These are phyloP conservation scores for Rapana venosa DNA, from an alignment of 2,888 invertebrate genomes.

Conservation along the genomic window DNA sequence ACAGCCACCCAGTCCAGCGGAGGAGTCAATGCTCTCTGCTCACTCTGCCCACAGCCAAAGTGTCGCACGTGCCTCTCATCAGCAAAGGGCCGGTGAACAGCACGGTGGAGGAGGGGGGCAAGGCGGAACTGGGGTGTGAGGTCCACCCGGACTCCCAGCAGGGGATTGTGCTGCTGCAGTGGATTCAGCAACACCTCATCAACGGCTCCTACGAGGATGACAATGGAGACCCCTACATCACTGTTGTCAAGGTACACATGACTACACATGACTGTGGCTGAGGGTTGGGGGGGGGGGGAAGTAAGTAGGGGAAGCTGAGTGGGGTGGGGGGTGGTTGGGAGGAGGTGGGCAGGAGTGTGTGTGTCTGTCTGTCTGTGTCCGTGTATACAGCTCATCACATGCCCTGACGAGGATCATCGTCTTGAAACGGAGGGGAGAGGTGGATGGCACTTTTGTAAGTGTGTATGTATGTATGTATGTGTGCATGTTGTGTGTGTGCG, in stretches of 20 bases:
- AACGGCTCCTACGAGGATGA: constrained; percentile 45
- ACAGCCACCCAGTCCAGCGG: too few relatives aligned
- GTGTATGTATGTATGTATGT: not conserved
- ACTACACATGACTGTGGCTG: too few relatives aligned
- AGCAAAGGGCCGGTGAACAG: constrained; percentile 36
- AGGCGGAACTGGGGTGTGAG: constrained; percentile 34
- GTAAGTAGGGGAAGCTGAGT: not conserved
- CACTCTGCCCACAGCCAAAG: constrained; percentile 9
- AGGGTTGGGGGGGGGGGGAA: not conserved
- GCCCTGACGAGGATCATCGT: too few relatives aligned
- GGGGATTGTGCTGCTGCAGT: constrained; percentile 15
- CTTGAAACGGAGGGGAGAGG: too few relatives aligned
- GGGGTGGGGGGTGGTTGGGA: not conserved
- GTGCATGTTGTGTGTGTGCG: not conserved
- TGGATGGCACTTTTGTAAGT: too few relatives aligned
- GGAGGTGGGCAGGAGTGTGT: not conserved
- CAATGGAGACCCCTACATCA: constrained; percentile 38
- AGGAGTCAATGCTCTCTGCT: too few relatives aligned
- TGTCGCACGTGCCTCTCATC: constrained; percentile 41
- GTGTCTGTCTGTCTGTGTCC: too few relatives aligned
- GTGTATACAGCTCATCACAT: too few relatives aligned
- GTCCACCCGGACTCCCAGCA: not conserved
- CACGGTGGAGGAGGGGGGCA: constrained; percentile 43
- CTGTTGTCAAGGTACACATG: constrained; percentile 37
- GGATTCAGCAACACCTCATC: constrained; percentile 45